A percentile compares a stretch with the other conserved stretches of the same genome.
These are phyloP conservation scores for Momotus momota DNA, from an alignment of 2,797 vertebrate species.

Conservation along the genomic window DNA sequence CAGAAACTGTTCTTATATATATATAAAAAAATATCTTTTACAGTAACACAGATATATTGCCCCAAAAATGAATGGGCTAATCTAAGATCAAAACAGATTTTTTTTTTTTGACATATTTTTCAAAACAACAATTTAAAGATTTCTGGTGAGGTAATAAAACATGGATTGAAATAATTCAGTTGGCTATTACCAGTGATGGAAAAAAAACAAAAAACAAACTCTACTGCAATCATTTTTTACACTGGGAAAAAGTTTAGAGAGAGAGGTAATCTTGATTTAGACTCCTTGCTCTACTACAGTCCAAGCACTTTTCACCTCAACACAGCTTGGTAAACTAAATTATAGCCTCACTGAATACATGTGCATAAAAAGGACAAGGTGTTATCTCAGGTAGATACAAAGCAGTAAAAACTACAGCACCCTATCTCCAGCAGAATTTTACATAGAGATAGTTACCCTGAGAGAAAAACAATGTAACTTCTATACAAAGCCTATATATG, in stretches of 20 bases:
- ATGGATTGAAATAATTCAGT: not conserved
- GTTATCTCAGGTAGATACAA: not conserved
- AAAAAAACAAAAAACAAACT: not conserved
- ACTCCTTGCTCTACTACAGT: not conserved
- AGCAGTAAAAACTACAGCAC: not conserved
- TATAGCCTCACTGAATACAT: not conserved
- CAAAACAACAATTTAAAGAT: not conserved
- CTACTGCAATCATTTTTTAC: not conserved
- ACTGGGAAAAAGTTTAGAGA: not conserved
- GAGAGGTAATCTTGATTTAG: not conserved
- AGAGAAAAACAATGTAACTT: not conserved
- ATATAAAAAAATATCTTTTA: not conserved
- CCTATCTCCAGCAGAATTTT: not conserved
- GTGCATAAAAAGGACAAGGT: not conserved
- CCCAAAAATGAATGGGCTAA: not conserved
- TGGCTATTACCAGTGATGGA: not conserved
- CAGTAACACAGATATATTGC: not conserved
- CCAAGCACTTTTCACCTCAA: not conserved
- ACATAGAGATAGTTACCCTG: not conserved
- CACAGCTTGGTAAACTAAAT: not conserved
- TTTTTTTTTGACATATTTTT: not conserved
- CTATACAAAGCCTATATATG: not conserved
- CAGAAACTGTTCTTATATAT: not conserved
- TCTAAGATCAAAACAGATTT: not conserved
- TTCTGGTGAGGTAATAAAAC: not conserved